Conservation (phyloP, 2,888 invertebrate species). For the Priocnemis perturbator region DNA sequence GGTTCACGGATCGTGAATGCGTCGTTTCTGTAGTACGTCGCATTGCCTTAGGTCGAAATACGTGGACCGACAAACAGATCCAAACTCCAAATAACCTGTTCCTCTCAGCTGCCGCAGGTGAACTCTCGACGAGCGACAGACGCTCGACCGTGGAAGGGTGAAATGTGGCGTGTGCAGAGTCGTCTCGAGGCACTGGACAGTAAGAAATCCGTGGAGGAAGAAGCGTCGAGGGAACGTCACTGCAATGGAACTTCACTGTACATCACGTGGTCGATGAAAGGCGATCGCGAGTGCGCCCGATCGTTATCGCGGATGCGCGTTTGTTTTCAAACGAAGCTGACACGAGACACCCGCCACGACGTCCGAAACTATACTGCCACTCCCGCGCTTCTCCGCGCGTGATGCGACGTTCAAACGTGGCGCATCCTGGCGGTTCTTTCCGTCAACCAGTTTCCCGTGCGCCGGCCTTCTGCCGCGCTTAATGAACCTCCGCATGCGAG, state of each 20-base stretch:
- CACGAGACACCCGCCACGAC: constrained; percentile 53
- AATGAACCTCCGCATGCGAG: background rate
- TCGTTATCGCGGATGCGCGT: constrained; percentile 4
- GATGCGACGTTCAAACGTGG: constrained; percentile 19
- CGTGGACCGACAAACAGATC: too few species aligned
- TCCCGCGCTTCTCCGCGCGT: constrained; percentile 43
- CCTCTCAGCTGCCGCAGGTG: constrained; percentile 32
- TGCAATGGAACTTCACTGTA: background rate
- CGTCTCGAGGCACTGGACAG: too few species aligned
- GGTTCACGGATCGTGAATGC: constrained; percentile 44
- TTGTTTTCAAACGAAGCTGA: background rate
- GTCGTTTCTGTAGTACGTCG: too few species aligned
- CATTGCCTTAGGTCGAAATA: too few species aligned
- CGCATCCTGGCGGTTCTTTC: constrained; percentile 6
- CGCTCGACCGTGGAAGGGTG: too few species aligned
- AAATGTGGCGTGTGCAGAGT: too few species aligned
- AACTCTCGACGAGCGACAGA: constrained; percentile 53
- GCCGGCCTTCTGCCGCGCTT: background rate
- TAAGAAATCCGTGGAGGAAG: too few species aligned
- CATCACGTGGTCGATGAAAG: background rate
- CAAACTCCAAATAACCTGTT: constrained; percentile 1
- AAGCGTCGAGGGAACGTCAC: too few species aligned
- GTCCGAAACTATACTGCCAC: constrained; percentile 61
- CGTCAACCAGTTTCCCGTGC: background rate
- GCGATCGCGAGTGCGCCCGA: too few species aligned